A percentile compares a stretch with the other conserved stretches of the same genome.
Conservation (phyloP, 92 coral and sea anemone genomes). For the Palythoa grandiflora region DNA sequence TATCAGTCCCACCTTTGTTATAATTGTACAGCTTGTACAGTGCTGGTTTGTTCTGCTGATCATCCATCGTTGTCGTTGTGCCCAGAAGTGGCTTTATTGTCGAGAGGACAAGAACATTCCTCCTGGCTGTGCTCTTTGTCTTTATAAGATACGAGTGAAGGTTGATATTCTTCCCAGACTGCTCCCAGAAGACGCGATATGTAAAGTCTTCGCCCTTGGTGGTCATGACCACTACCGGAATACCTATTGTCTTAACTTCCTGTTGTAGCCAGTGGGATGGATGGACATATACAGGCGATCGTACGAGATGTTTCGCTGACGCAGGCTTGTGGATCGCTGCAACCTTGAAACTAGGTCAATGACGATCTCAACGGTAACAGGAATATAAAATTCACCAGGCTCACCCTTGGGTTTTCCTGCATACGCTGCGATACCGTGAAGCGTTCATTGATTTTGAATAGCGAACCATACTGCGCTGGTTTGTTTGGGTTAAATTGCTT, state of each 20-base stretch:
- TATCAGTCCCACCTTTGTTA: neutral
- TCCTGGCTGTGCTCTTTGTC: neutral
- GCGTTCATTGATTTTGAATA: neutral
- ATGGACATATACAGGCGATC: neutral
- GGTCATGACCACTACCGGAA: neutral
- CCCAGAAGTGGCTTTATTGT: neutral
- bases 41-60: neutral
- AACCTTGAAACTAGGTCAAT: neutral
- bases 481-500: neutral
- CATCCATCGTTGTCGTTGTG: neutral
- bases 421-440: neutral
- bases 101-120: neutral
- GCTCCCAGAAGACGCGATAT: neutral
- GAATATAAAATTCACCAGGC: neutral
- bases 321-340: neutral
- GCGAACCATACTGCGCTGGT: neutral
- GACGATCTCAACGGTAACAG: neutral
- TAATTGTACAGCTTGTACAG: neutral
- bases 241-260: neutral
- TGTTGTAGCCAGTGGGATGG: neutral
- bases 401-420: neutral
- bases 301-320: neutral
- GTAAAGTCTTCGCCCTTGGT: neutral
- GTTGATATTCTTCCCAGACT: neutral
- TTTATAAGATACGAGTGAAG: neutral